These are phyloP conservation scores for Hecatera dysodea DNA, from an alignment of 2,888 invertebrate species.

Conservation along the genomic window DNA sequence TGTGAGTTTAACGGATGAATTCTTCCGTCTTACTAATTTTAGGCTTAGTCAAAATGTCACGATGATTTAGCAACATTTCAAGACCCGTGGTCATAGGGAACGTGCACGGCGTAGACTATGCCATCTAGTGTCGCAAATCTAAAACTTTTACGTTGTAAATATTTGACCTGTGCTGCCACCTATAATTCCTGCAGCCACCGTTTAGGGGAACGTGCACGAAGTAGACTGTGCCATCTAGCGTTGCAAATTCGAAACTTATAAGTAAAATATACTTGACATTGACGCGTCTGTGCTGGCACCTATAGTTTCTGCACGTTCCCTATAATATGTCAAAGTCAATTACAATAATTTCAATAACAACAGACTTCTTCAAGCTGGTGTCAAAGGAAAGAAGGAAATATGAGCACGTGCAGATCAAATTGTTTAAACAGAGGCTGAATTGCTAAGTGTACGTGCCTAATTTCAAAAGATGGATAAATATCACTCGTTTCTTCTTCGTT, in stretches of 20 bases:
- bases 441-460: background rate
- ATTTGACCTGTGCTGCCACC: too few species aligned
- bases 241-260: too few species aligned
- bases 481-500: background rate
- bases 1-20: background rate
- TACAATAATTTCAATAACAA: conserved; percentile 15
- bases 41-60: background rate
- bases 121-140: too few species aligned
- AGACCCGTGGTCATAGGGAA: background rate
- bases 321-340: conserved; percentile 21
- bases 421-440: conserved; percentile 32
- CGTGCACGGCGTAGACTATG: too few species aligned
- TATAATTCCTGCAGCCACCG: too few species aligned
- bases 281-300: too few species aligned
- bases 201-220: too few species aligned
- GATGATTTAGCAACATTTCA: conserved; percentile 16
- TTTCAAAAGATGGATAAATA: background rate
- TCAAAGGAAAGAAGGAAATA: conserved; percentile 44
- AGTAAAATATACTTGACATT: too few species aligned
- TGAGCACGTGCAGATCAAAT: conserved; percentile 23
- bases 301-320: too few species aligned
- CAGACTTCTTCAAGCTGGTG: background rate
- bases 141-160: too few species aligned
- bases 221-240: too few species aligned
- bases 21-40: conserved; percentile 22